Evolutionary conservation across 2,113 vertebrate genomes (phyloP), one percentile per base, ranked within the genome.

Genomic region (Clarias gariepinus): DNA sequence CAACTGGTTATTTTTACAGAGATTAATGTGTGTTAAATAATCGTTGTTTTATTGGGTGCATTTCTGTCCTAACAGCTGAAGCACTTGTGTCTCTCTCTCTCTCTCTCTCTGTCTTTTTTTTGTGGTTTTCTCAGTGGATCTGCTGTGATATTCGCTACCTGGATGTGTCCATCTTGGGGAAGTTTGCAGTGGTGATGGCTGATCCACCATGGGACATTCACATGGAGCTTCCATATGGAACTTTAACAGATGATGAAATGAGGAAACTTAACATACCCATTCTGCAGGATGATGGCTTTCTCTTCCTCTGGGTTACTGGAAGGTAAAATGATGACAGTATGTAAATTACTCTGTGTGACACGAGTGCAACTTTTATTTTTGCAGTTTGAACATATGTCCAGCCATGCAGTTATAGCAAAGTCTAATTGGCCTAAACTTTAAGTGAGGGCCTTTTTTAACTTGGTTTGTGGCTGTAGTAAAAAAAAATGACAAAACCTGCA

Each of bases 161-260:
- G 94, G 97, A 98, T 82, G 95, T 97, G 85, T 96, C 97, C 90
- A 97, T 97, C 91, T 93, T 98, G 95, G 97, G 97, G 6, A 98
- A 98, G 93, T 98, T 98, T 83, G 96, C 97, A 0, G 97, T 98
- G 89, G 97, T 98, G 91, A 98, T 98, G 97, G 97, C 97, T 30
- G 97, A 98, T 91, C 97, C 97, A 16, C 97, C 97, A 0, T 98
- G 97, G 97, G 97, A 98, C 88, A 98, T 98, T 90, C 97, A 98
- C 94, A 98, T 98, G 97, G 97, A 98, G 92, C 94, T 98, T 78
- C 97, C 97, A 2, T 98, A 98, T 58, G 97, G 97, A 12, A 98
- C 97, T 0, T 93, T 98, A 87, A 98, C 97, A 0, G 97, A 98
- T 60, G 97, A 98, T 82, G 97, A 98, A 91, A 98, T 98, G 97